Evolutionary conservation across 1,140 invertebrate species (phyloP), one percentile per base, ranked within the genome.

Genomic region (Ectropis grisescens): DNA sequence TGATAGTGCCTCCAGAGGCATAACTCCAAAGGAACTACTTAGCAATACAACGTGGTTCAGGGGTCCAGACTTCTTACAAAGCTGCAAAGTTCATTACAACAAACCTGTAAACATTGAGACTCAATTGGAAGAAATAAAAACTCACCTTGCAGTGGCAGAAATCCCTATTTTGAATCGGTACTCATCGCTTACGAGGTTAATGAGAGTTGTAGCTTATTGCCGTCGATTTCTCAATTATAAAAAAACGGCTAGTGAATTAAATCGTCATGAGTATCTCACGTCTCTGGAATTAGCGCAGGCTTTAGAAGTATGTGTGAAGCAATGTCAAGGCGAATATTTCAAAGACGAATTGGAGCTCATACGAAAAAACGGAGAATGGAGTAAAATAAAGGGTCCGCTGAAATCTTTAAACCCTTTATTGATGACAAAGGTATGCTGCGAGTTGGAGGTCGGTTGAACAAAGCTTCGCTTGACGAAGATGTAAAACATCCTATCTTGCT

Each of bases 401-500:
- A 23, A 24, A 24, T 11, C n/a, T 24, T 13, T 33, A 9, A 33
- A 33, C 31, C 16, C 4, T 33, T 13, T 11, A 5, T 33, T 1
- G 31, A 33, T 33, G 8, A 33, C 1, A 9, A 33, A 7, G 16
- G n/a, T 25, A 11, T 33, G n/a, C 13, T 33, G 7, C 23, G 31
- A 22, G 31, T 33, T 11, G 31, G 31, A 10, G 31, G 31, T 4
- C 11, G 31, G 13, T 13, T 33, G 5, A n/a, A 11, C 1, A 5
- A 33, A 4, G 10, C 31, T 10, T 1, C 9, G n/a, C 11, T 33
- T 6, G 2, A 11, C n/a, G 2, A 13, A 10, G 11, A 28, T 12
- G 9, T 1, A 2, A 49, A 50, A 6, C 47, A 60, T 37, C 59
- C 56, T 6, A 40, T 45, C 0, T 27, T 60, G 4, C 9, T 58